Evolutionary conservation across 2,113 vertebrate species (phyloP).

Genomic region (Heterotilapia buettikoferi): DNA sequence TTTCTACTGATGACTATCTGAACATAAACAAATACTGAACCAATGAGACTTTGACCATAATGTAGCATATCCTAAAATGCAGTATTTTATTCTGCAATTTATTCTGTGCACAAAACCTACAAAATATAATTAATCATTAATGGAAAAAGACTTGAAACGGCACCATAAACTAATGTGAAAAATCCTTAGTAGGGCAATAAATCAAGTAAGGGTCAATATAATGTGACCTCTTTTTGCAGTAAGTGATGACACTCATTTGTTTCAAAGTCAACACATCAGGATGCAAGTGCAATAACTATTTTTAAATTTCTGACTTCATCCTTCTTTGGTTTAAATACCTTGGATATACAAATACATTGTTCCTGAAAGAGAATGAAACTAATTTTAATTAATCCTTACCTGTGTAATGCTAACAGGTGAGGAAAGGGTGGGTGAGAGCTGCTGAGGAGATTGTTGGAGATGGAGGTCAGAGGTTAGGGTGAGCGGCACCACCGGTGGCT

Average conservation of each 20-base stretch:
- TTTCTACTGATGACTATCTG: not conserved
- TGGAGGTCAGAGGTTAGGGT: constrained; percentile 80
- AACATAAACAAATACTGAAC: not conserved
- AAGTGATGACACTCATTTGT: not conserved
- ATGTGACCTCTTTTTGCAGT: not conserved
- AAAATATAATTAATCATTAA: not conserved
- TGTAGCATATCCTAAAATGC: not conserved
- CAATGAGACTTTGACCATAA: not conserved
- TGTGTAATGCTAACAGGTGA: constrained; percentile 81
- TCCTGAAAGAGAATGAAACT: not conserved
- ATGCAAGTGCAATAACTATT: not conserved
- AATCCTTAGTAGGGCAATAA: not conserved
- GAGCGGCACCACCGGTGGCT: constrained; percentile 75
- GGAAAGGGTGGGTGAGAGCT: constrained; percentile 85
- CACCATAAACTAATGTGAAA: not conserved
- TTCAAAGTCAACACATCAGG: not conserved
- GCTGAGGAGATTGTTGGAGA: constrained; percentile 80
- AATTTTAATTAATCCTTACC: constrained; percentile 58
- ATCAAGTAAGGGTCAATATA: not conserved
- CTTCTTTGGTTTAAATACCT: not conserved
- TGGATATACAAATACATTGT: not conserved
- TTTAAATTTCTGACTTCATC: not conserved
- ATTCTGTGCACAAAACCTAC: not conserved
- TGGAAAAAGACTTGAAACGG: not conserved
- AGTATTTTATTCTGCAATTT: not conserved